These are phyloP conservation scores for Conus canariensis DNA, from an alignment of 2,888 invertebrate species.

Conservation along the genomic window DNA sequence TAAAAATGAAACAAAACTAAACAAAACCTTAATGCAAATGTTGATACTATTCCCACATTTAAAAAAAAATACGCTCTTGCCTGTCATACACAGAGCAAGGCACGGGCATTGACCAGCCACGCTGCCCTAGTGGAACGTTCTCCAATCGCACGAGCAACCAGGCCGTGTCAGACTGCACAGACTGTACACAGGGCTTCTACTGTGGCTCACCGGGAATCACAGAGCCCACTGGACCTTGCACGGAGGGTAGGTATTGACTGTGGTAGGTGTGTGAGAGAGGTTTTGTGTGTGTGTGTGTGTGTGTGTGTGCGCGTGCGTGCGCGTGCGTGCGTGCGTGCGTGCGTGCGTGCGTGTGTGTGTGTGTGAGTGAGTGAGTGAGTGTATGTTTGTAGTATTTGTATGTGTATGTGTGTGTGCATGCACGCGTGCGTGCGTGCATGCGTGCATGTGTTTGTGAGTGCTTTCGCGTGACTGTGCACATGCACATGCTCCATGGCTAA, in stretches of 20 bases:
- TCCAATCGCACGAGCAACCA: constrained; percentile 70
- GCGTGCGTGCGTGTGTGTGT: neutral
- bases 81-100: constrained; percentile 56
- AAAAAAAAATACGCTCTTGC: too few species aligned
- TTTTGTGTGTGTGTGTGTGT: constrained; percentile 1
- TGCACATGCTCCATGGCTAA: too few species aligned
- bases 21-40: too few species aligned
- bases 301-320: constrained; percentile 6
- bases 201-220: constrained; percentile 70
- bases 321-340: constrained; percentile 1
- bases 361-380: neutral
- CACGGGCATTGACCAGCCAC: constrained; percentile 57
- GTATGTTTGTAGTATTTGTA: neutral
- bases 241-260: constrained; percentile 59
- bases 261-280: neutral
- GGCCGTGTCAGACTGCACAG: constrained; percentile 63
- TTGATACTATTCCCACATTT: too few species aligned
- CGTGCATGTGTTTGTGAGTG: neutral
- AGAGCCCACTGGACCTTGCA: constrained; percentile 67
- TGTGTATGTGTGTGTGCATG: neutral
- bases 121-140: constrained; percentile 72
- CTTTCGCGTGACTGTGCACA: too few species aligned
- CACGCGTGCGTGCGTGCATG: constrained; percentile 2
- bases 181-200: constrained; percentile 73
- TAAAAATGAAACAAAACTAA: too few species aligned